Conservation (phyloP, 2,113 vertebrate genomes). For the Amia ocellicauda region DNA sequence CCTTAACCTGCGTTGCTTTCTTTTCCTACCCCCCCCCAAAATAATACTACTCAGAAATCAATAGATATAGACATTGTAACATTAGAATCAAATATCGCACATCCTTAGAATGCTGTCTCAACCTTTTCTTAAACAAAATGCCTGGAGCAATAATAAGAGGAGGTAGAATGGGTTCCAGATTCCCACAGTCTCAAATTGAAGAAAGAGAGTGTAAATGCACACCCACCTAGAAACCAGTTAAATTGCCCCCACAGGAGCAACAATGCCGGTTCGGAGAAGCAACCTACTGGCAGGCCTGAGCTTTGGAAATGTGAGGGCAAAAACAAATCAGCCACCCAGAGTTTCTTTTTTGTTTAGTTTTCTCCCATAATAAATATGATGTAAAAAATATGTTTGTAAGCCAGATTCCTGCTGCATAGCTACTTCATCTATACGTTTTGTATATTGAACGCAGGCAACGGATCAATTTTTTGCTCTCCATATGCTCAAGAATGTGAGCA, state of each 20-base stretch:
- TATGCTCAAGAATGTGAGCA: too few relatives aligned
- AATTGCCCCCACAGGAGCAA: neutral
- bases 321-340: neutral
- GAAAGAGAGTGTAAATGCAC: neutral
- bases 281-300: neutral
- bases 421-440: too few relatives aligned
- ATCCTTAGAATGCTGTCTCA: slow-evolving; percentile 40
- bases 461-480: too few relatives aligned
- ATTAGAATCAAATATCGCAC: slow-evolving; percentile 47
- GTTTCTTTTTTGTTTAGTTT: too few relatives aligned
- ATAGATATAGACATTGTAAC: slow-evolving; percentile 56
- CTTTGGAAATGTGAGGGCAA: neutral
- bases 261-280: neutral
- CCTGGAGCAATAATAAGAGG: slow-evolving; percentile 25
- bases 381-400: too few relatives aligned
- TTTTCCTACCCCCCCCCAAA: slow-evolving; percentile 1
- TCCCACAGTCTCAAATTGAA: slow-evolving; percentile 19
- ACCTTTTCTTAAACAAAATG: slow-evolving; percentile 40
- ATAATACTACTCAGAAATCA: slow-evolving; percentile 45
- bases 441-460: too few relatives aligned
- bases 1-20: neutral
- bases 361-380: too few relatives aligned
- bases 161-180: slow-evolving; percentile 20
- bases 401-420: too few relatives aligned
- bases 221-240: slow-evolving; percentile 11